Base-by-base conservation (phyloP, 2,113 vertebrate species). In the Heteronetta atricapilla region DNA sequence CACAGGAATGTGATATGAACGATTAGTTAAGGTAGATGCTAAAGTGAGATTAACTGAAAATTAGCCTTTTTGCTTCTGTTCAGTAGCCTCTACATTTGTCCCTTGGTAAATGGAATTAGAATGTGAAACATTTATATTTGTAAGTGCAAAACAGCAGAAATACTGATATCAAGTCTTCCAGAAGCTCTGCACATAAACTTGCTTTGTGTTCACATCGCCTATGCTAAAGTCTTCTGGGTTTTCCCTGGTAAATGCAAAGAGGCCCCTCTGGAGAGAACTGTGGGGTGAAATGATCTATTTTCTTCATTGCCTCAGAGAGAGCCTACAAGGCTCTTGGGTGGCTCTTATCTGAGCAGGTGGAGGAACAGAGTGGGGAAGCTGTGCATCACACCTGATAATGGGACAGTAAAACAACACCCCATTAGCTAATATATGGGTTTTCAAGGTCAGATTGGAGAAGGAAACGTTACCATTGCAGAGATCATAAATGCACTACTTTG, bases 351-450 rank as follows among this genome's bases (percentile, higher is more conserved):
- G 68, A 20, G 14, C 55, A 48, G 78, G 15, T 31, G 34, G 23
- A 21, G 53, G 25, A 46, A 67, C 36, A 26, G 4, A 11, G 34
- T 46, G 28, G 40, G 46, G 9, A 33, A 58, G 25, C 1, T 48
- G 13, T 53, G 40, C 50, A 16, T 11, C 60, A 33, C 1, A 0
- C 16, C 56, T 75, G 74, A 34, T 6, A 17, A 48, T 1, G 1
- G 22, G 29, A 17, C 26, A 87, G 56, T n/a, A 55, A 36, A 74
- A 40, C 5, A 64, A 3, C 3, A 10, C 63, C 15, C 4, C 4
- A 6, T 10, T 60, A 59, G 21, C 33, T 42, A 36, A 64, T 8
- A 56, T 0, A 0, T 10, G 6, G 2, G 3, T 82, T 40, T n/a
- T 22, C 28, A 60, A 64, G 6, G 53, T 40, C 33, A 42, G 6